Evolutionary conservation across 2,888 invertebrate genomes (phyloP), one percentile per base, ranked within the genome.

Genomic region (Caenorhabditis becei): DNA sequence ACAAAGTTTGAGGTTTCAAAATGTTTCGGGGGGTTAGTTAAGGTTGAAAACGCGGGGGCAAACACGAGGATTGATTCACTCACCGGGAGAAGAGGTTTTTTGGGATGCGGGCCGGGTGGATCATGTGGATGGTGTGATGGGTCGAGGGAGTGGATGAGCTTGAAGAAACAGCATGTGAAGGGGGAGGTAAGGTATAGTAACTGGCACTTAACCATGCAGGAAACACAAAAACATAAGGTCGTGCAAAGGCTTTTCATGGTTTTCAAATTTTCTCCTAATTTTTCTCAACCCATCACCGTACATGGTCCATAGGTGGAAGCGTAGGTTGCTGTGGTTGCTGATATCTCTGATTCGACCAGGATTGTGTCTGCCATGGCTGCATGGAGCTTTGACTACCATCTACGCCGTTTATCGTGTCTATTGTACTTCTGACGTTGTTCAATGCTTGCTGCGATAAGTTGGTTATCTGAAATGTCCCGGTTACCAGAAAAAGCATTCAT

Each of bases 361-460:
- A 5, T n/a, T 8, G 16, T 18, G 14, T 56, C 35, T 23, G 53
- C 14, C 2, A 41, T 41, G 41, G 41, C 14, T 7, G 41, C 41
- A 11, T 7, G 14, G 41, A 41, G 14, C 41, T 41, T n/a, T 24
- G 18, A 23, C 47, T 41, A 5, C 16, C 24, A 47, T 71, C 59
- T 20, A 20, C 20, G 35, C 62, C 62, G 51, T 67, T 63, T 24
- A 69, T 20, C 5, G 67, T 63, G 51, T 69, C 51, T 14, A 80
- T 11, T 0, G 74, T 72, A 11, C 63, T 69, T 41, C 35, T 53
- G 14, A 80, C 80, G 23, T 80, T 75, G 56, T 80, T 74, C 80
- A 80, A 37, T 5, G 70, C 80, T 53, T 75, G 69, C 47, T 75
- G 80, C 0, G 80, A 75, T 28, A 75, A 44, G 59, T 75, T 80